Evolutionary conservation across 2,113 vertebrate species (phyloP).

Genomic region (Tychaedon coryphoeus): DNA sequence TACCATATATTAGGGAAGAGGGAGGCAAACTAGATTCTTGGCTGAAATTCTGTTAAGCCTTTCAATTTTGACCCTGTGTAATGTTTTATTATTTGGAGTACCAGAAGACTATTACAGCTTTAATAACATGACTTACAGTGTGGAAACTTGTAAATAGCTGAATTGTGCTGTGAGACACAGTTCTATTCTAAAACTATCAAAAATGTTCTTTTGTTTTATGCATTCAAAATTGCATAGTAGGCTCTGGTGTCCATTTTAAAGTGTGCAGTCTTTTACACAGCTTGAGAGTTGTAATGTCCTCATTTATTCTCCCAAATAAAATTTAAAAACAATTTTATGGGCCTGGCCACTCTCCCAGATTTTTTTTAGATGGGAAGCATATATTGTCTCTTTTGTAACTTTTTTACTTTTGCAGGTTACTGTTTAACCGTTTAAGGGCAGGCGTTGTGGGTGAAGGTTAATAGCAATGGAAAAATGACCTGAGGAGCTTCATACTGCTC

Average conservation of each 20-base stretch:
- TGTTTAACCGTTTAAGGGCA: conserved; percentile 33
- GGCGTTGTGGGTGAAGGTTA: conserved; percentile 37
- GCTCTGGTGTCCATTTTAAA: conserved; percentile 26
- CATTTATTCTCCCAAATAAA: conserved; percentile 33
- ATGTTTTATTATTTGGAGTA: not conserved
- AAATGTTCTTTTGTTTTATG: not conserved
- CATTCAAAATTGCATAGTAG: not conserved
- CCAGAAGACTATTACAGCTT: not conserved
- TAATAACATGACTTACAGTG: not conserved
- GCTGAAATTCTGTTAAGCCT: not conserved
- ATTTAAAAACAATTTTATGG: not conserved
- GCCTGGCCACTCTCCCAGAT: conserved; percentile 2
- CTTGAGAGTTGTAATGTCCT: not conserved
- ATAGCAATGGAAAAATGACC: not conserved
- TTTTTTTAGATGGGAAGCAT: not conserved
- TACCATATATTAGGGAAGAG: not conserved
- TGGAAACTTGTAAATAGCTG: conserved; percentile 6
- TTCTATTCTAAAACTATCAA: not conserved
- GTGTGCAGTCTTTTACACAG: not conserved
- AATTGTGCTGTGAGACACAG: not conserved
- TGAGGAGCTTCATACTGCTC: not conserved
- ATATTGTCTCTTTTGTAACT: conserved; percentile 46
- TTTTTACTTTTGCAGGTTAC: conserved; percentile 63
- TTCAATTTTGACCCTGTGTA: not conserved
- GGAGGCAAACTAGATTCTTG: not conserved